phyloP scores from a whole-genome alignment of 2,113 vertebrate genomes.

The Carettochelys insculpta region DNA sequence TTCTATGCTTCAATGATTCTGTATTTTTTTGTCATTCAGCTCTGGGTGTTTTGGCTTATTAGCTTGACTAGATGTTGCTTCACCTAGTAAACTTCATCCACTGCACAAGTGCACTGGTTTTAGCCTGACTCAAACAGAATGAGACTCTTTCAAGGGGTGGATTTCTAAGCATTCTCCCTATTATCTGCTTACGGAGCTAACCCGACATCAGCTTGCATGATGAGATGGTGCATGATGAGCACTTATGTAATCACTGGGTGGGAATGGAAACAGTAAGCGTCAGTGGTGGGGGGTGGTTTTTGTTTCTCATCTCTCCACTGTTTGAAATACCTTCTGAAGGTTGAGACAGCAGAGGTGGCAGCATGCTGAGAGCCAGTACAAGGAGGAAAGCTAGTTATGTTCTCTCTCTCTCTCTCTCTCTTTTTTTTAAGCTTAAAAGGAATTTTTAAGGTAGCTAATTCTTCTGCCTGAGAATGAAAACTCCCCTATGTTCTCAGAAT shows the following conservation, averaged over 20 bases:
- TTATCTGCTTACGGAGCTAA: background rate
- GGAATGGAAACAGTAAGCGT: background rate
- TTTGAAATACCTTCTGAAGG: background rate
- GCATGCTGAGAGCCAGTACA: background rate
- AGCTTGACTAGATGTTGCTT: background rate
- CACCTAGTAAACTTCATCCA: background rate
- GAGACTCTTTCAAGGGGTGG: background rate
- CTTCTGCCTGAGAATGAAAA: constrained; percentile 1
- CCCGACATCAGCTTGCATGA: background rate
- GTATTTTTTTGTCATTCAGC: background rate
- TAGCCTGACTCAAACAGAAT: background rate
- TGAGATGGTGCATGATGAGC: constrained; percentile 2
- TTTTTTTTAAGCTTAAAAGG: constrained; percentile 17
- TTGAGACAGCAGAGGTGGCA: constrained; percentile 11
- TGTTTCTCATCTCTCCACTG: background rate
- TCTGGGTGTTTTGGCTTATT: background rate
- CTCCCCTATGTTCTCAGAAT: constrained; percentile 15
- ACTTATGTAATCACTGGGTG: constrained; percentile 20
- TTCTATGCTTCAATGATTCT: too few relatives aligned
- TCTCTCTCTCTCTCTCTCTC: too few relatives aligned
- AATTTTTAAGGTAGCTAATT: constrained; percentile 5
- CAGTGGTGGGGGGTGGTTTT: background rate
- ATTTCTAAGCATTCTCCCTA: background rate
- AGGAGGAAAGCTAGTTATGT: background rate
- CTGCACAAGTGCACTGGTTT: background rate